Evolutionary conservation across 2,888 invertebrate species (phyloP), one percentile per base, ranked within the genome.

Genomic region (Eupsilia transversa): DNA sequence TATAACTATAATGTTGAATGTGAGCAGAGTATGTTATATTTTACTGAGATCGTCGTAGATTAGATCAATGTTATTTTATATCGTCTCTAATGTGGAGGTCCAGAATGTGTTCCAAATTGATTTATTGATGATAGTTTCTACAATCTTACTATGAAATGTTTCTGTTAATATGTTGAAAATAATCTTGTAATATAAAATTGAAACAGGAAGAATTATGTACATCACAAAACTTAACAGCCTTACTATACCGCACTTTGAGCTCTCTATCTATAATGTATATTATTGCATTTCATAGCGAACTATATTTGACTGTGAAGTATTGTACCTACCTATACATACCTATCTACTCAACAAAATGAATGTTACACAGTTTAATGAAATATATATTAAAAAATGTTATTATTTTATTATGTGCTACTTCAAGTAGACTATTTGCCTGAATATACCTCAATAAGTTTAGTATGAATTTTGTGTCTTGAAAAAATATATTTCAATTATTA

Each of bases 361-460:
- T 90, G 90, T 91, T 92, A 91, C 85, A 89, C 89, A 82, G 78
- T 79, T 72, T 79, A 88, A 88, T 89, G 87, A 91, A 91, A 90
- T 91, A 88, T 91, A 89, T 91, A 90, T 90, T 83, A 85, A 88
- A 90, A 90, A 90, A 90, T 92, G 89, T 93, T 93, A 91, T 92
- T 91, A 92, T 92, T 92, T 92, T 93, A 92, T 90, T 90, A 92
- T 88, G 91, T 91, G 88, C 93, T 94, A 93, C 92, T 93, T 91
- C 87, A 90, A 92, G 93, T 94, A 93, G 93, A 93, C 92, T 93
- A 90, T 93, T 93, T 94, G 94, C 94, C 95, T 95, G 93, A 94
- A 93, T 93, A 93, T 96, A 96, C 96, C 96, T 96, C 96, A 96
- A 93, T 95, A 95, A 93, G 93, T 94, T 95, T 94, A 95, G 92